Percentiles rank a stretch among this genome's conserved stretches.
phyloP scores from a whole-genome alignment of 2,113 vertebrate genomes.

The Nesogale talazaci region DNA sequence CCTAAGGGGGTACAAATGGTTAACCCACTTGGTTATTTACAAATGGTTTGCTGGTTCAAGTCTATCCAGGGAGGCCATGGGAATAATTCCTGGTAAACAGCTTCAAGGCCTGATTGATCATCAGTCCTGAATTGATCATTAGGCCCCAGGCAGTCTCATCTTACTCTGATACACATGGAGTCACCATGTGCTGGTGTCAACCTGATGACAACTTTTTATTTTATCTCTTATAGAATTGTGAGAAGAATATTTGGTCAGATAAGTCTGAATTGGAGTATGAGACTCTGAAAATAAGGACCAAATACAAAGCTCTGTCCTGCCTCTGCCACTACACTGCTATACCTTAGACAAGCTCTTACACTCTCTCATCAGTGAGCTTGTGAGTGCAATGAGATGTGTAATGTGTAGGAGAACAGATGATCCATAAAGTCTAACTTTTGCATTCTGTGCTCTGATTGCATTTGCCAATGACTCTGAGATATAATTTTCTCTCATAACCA shows the following conservation, averaged over 20 bases:
- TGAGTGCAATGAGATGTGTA: not conserved
- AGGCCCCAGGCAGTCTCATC: not conserved
- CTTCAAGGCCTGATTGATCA: not conserved
- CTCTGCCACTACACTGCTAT: not conserved
- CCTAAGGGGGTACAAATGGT: not conserved
- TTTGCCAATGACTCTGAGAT: not conserved
- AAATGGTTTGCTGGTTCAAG: not conserved
- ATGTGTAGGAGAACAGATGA: no score
- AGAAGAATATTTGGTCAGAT: not conserved
- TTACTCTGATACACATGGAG: not conserved
- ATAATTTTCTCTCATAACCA: no score
- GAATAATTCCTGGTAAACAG: not conserved
- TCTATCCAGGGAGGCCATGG: not conserved
- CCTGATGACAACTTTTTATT: not conserved
- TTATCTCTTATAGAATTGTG: not conserved
- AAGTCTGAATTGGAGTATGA: not conserved
- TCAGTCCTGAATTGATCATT: no score
- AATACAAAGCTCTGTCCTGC: no score
- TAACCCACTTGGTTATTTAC: not conserved
- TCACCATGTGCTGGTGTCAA: not conserved
- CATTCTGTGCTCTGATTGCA: not conserved
- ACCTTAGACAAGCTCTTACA: not conserved
- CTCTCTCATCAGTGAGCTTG: not conserved
- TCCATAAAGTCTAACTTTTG: not conserved
- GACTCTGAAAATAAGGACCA: not conserved